Evolutionary conservation across 2,113 vertebrate species (phyloP), one percentile per base, ranked within the genome.

Genomic region (Puffinus mauretanicus): DNA sequence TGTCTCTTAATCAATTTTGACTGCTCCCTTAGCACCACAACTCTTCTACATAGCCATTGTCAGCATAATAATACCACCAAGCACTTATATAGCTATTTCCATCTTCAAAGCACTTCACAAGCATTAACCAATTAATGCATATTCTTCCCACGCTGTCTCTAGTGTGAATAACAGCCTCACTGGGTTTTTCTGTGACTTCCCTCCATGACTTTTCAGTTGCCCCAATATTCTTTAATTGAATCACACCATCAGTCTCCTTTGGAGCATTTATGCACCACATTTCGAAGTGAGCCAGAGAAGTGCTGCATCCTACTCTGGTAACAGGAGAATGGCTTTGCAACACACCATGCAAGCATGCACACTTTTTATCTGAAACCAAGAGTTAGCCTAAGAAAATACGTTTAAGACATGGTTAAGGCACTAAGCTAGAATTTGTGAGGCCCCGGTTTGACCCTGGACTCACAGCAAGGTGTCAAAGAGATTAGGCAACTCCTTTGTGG

Each of bases 321-420:
- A 52, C 1, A 2, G 30, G 21, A 52, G 9, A 11, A 32, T 0
- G 4, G 47, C n/a, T 57, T 29, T 40, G 34, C 60, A 51, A 4
- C 7, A 12, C 38, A 47, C 54, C 36, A 5, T 0, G 9, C 14
- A 29, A 69, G 38, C 32, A 32, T 24, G 26, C 27, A 8, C 7
- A 2, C 17, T 30, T 34, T 5, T 13, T 9, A 27, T 3, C 21
- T 12, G 25, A 69, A 83, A 38, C 16, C 66, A 47, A 42, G 44
- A 40, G 15, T 3, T 14, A 21, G 22, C 19, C 44, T 36, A 3
- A 0, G 14, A 20, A n/a, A 62, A 12, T 0, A 2, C 0, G 2
- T 40, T 77, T 69, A 15, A 7, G 24, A 14, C 1, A 3, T 0
- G 10, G 13, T 36, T 7, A 19, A 40, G 25, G 61, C 26, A 24